These are phyloP conservation scores for Embiotoca jacksoni DNA, from an alignment of 2,113 vertebrate species.

Conservation along the genomic window DNA sequence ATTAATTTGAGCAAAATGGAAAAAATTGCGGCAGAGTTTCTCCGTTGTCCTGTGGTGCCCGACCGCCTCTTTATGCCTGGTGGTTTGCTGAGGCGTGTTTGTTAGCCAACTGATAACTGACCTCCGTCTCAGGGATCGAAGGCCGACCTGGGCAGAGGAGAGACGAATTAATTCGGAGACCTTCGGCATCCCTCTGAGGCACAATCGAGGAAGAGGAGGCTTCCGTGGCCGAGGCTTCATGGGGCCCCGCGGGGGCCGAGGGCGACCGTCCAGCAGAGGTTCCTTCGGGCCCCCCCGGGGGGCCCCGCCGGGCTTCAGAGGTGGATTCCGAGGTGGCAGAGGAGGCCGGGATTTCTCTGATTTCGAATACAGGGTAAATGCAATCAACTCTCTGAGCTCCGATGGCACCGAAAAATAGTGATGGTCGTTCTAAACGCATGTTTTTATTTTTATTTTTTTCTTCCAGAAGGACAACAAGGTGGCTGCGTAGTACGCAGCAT, in stretches of 20 bases:
- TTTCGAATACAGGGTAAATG: constrained; percentile 95
- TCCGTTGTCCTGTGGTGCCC: neutral
- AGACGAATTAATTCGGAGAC: constrained; percentile 95
- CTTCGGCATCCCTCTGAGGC: constrained; percentile 94
- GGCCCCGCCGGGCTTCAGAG: constrained; percentile 88
- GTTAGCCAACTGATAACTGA: neutral
- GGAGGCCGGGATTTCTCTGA: constrained; percentile 95
- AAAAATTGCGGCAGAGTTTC: no score
- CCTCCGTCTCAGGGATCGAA: constrained; percentile 87
- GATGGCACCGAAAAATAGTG: neutral
- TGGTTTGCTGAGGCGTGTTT: no score
- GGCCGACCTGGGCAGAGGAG: constrained; percentile 97
- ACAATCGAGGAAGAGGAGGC: constrained; percentile 91
- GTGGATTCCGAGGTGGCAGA: constrained; percentile 90
- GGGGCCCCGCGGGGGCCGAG: constrained; percentile 91
- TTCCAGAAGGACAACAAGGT: constrained; percentile 98
- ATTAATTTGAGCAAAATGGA: no score
- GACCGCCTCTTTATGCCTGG: neutral
- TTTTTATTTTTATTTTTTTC: neutral
- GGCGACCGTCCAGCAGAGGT: constrained; percentile 86
- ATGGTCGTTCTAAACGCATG: neutral
- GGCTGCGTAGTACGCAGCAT: constrained; percentile 89
- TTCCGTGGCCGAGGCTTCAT: constrained; percentile 90
- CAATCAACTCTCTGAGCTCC: neutral
- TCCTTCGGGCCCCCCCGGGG: constrained; percentile 88